Base-by-base conservation (phyloP, 2,113 vertebrate genomes). In the Choloepus hoffmanni region DNA sequence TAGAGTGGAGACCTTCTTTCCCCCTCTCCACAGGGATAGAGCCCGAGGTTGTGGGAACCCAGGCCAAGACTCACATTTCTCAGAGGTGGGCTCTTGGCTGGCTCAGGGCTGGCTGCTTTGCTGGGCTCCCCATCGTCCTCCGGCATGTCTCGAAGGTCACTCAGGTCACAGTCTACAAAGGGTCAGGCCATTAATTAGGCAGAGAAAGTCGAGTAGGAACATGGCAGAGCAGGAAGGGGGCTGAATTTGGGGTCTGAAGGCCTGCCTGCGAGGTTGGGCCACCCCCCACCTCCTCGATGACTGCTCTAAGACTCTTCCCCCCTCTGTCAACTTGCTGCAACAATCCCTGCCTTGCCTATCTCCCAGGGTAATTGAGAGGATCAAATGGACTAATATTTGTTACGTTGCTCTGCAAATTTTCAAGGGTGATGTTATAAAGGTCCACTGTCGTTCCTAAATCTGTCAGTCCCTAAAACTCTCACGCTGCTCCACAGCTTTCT, bases 91-190 rank as follows among this genome's bases (percentile, higher is more conserved):
- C n/a, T 98, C 82, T 96, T 97, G 0, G 62, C 82, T 84, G 97
- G 96, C 79, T 98, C 98, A 89, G 97, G 81, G 93, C 94, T 98
- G 65, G 48, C 14, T 2, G 98, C 97, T 81, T 98, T 98, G 0
- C 93, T 18, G n/a, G 97, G 86, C 58, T 99, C 99, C 55, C 98
- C 99, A 4, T 99, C 99, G 1, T 99, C 99, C 92, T 99, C 99
- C 19, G 99, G 98, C 98, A 99, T 99, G 68, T 99, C 99, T 97
- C 98, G 99, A 97, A 99, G 99, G 94, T 99, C 98, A 85, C 99
- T 98, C 97, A 99, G 97, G 97, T 99, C 99, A 98, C 99, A 99
- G 97, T 99, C 99, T 99, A 98, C 13, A 48, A 0, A 0, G 58
- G 43, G 33, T 83, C 3, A 87, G 72, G 86, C 65, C 62, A 62